Base-by-base conservation (phyloP, 2,113 vertebrate species). In the Tringa solitaria region DNA sequence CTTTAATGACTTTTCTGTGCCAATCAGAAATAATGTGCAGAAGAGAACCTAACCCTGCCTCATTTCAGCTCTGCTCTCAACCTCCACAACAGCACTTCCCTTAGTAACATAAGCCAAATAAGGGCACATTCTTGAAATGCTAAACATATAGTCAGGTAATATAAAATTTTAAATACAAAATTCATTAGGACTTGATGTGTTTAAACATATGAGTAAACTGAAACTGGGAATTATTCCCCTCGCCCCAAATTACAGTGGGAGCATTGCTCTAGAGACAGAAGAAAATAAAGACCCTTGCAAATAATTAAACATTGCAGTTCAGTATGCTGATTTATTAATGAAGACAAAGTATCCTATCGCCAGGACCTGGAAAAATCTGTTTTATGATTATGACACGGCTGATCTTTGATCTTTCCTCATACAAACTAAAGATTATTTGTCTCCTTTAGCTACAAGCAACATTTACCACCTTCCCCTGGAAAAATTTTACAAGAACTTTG, bases 361-460 rank as follows among this genome's bases (percentile, higher is more conserved):
- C 84, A 90, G 67, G 70, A 83, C 81, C 41, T 73, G 60, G 50
- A 53, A 73, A 90, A 90, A 69, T 19, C 67, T 61, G 9, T 13
- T 88, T 94, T 89, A 93, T 9, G 8, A 65, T 73, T 83, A 89
- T 85, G 90, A 90, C 78, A 69, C 46, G 69, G 84, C 45, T 88
- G 89, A 87, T 64, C 87, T 87, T 69, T 88, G 89, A 87, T 68
- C 87, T 87, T 69, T 93, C 77, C 57, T 50, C 53, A 24, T n/a
- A 72, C 60, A 51, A 77, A 3, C 20, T 46, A 30, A 77, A 86
- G 75, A 28, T 54, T 56, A 45, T 92, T 57, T 73, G 53, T 30
- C 57, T 89, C 84, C 82, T 79, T 60, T 33, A 83, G 74, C 53
- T 87, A 41, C 15, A 1, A 35, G 48, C 56, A 91, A 26, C 35